Conservation (phyloP, 2,797 vertebrate species). For the Caiman crocodilus region DNA sequence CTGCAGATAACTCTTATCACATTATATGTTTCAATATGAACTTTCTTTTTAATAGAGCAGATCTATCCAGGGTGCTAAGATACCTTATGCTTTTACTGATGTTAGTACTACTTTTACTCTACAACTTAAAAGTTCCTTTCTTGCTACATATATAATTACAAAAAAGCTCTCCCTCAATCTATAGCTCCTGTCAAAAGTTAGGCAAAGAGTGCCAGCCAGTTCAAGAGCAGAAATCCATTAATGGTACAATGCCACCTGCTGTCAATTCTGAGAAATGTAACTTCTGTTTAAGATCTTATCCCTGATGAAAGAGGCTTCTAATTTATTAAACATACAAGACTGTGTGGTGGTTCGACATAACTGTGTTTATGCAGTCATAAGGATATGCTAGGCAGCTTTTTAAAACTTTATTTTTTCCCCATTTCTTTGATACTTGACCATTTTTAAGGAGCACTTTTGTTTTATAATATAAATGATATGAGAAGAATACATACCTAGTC, state of each 20-base stretch:
- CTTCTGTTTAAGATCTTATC: background rate
- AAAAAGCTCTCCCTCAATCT: slow-evolving; percentile 49
- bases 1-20: slow-evolving; percentile 31
- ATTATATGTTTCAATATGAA: slow-evolving; percentile 19
- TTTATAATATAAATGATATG: background rate
- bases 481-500: rapidly evolving
- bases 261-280: slow-evolving; percentile 35
- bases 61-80: slow-evolving; percentile 12
- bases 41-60: background rate
- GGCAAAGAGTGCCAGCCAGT: background rate
- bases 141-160: slow-evolving; percentile 52
- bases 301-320: background rate
- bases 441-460: background rate
- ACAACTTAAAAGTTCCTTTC: slow-evolving; percentile 8
- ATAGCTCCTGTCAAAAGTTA: slow-evolving; percentile 29
- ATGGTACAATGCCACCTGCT: slow-evolving; percentile 85
- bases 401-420: background rate
- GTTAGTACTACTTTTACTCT: background rate
- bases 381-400: background rate
- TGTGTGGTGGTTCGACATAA: background rate
- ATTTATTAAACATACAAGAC: background rate
- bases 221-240: slow-evolving; percentile 71
- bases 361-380: background rate
- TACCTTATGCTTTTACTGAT: slow-evolving; percentile 26
- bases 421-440: background rate